A percentile compares a stretch with the other conserved stretches of the same genome.
Conservation (phyloP, 2,888 invertebrate species). For the Habrosyne pyritoides region DNA sequence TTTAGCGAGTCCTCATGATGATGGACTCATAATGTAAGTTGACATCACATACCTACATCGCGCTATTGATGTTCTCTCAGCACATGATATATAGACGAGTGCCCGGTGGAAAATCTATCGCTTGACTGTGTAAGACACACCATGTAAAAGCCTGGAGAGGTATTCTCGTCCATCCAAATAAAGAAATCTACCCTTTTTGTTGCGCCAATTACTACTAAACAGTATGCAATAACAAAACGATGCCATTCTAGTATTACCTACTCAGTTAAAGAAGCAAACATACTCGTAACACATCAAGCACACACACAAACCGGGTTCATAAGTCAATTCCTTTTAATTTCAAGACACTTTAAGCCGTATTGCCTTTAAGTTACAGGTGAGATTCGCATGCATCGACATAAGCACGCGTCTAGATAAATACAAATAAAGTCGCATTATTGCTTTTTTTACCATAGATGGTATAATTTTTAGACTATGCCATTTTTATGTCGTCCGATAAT, state of each 20-base stretch:
- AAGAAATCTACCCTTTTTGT: too few relatives aligned
- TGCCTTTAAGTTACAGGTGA: neutral
- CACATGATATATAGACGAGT: too few relatives aligned
- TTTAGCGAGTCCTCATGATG: too few relatives aligned
- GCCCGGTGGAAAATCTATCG: too few relatives aligned
- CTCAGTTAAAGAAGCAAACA: neutral
- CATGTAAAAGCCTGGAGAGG: too few relatives aligned
- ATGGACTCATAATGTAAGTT: too few relatives aligned
- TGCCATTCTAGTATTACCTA: neutral
- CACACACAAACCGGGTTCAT: neutral
- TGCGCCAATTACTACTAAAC: too few relatives aligned
- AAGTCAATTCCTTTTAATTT: slow-evolving; percentile 10
- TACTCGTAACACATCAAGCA: neutral
- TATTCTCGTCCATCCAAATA: too few relatives aligned
- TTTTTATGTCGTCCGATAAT: too few relatives aligned
- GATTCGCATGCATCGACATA: neutral
- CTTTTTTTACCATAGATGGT: neutral
- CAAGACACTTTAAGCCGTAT: slow-evolving; percentile 9
- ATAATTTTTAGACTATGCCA: neutral
- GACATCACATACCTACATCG: too few relatives aligned
- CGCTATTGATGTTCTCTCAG: too few relatives aligned
- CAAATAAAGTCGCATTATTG: neutral
- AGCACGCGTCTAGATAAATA: neutral
- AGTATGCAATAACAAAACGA: slow-evolving; percentile 1
- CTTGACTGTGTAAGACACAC: too few relatives aligned